phyloP scores from a whole-genome alignment of 2,797 vertebrate species.

The Syngnathus acus region DNA sequence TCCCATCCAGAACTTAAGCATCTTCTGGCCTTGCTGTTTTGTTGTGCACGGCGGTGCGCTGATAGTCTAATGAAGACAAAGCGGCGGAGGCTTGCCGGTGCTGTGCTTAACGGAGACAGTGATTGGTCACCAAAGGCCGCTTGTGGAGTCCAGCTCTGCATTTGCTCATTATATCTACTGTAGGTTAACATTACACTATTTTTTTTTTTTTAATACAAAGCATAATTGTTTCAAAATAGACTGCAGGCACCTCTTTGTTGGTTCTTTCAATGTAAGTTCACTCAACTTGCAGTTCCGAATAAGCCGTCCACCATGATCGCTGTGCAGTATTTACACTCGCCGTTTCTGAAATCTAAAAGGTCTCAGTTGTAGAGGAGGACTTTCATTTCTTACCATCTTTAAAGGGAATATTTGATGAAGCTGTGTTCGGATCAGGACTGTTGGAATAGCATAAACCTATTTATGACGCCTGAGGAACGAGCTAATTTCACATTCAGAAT shows the following conservation, averaged over 20 bases:
- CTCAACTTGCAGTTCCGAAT: background rate
- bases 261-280: background rate
- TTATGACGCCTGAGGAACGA: constrained; percentile 36
- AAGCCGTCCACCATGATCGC: too few species aligned
- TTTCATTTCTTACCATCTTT: constrained; percentile 28
- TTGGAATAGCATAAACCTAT: constrained; percentile 56
- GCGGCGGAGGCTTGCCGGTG: constrained; percentile 18
- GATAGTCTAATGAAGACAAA: constrained; percentile 39
- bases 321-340: background rate
- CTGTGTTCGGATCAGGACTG: constrained; percentile 52
- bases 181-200: background rate
- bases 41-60: constrained; percentile 16
- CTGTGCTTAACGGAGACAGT: constrained; percentile 31
- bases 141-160: background rate
- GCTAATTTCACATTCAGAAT: constrained; percentile 34
- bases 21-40: background rate
- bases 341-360: background rate
- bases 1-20: background rate
- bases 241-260: background rate
- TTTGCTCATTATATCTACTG: constrained; percentile 1
- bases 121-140: constrained; percentile 33
- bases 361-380: background rate
- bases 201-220: background rate
- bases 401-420: constrained; percentile 51
- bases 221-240: background rate